phyloP scores from a whole-genome alignment of 2,797 vertebrate genomes.

The Tadarida brasiliensis region DNA sequence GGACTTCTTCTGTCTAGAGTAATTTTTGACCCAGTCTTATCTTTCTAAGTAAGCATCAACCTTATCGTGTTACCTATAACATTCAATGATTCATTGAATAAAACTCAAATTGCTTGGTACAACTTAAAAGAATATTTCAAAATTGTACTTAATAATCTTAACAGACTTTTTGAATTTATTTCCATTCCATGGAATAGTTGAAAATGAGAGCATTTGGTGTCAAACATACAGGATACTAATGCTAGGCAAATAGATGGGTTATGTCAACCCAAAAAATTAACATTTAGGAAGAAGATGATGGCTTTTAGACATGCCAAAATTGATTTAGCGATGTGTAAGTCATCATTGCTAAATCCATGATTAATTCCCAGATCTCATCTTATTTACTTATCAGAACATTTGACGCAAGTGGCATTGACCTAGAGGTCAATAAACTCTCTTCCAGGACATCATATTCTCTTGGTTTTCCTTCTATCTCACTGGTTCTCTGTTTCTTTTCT shows the following conservation, averaged over 20 bases:
- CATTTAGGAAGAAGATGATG: not conserved
- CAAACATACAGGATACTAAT: not conserved
- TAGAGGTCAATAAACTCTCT: not conserved
- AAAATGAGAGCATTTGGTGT: not conserved
- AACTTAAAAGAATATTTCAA: conserved; percentile 43
- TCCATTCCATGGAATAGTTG: not conserved
- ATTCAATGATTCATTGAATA: not conserved
- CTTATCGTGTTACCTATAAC: conserved; percentile 11
- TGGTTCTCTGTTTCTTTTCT: not conserved
- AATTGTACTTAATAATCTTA: conserved; percentile 5
- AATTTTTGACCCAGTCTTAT: not conserved
- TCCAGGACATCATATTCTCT: not conserved
- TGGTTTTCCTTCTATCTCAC: not conserved
- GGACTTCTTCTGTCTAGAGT: not conserved
- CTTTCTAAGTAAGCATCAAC: conserved; percentile 34
- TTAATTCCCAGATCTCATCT: not conserved
- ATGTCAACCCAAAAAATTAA: not conserved
- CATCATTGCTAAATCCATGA: not conserved
- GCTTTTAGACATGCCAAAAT: not conserved
- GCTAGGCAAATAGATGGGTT: not conserved
- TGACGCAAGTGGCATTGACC: not conserved
- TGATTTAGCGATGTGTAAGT: not conserved
- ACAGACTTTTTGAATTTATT: not conserved
- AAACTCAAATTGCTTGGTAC: conserved; percentile 48
- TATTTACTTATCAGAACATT: not conserved